Evolutionary conservation across 2,797 vertebrate species (phyloP), one percentile per base, ranked within the genome.

Genomic region (Coilia nasus): DNA sequence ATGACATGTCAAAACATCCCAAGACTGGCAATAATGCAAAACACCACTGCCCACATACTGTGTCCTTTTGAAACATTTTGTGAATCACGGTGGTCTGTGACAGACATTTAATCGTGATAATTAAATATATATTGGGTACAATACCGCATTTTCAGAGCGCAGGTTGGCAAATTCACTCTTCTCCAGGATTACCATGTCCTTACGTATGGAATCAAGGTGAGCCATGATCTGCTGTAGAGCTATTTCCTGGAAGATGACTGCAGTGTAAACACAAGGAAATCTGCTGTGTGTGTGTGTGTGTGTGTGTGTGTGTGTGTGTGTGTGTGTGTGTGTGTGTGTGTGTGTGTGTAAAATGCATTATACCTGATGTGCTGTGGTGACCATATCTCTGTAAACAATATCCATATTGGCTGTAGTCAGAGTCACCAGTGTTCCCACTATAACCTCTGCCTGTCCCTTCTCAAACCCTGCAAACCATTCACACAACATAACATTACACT

Each of bases 161-260:
- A 99, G 94, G 92, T 96, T 98, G 86, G 98, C 96, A 91, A 99
- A 99, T 93, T 99, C 98, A 90, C 98, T 99, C 91, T 99, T 99
- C 92, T 99, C 98, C 93, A 99, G 93, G 90, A 99, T 99, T 90
- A 99, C 97, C 98, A 99, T 99, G 91, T 99, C 98, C 92, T 99
- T 99, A 86, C 97, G 96, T 91, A 99, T 97, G 81, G 97, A 96
- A 89, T 98, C 98, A 90, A 99, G 92, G 85, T 99, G 98, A 83
- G 98, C 94, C 96, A 99, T 96, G 89, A 99, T 96, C 94, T 99
- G 98, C 90, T 98, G 98, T 78, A 99, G 87, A 0, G 97, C 96
- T 81, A 97, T 97, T 93, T 97, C 96, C 97, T 97, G 41, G 50
- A 91, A 46, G 85, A 89, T 2, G 91, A 90, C 57, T 83, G n/a